Conservation (phyloP, 2,888 invertebrate species). For the Dasypogon diadema region DNA sequence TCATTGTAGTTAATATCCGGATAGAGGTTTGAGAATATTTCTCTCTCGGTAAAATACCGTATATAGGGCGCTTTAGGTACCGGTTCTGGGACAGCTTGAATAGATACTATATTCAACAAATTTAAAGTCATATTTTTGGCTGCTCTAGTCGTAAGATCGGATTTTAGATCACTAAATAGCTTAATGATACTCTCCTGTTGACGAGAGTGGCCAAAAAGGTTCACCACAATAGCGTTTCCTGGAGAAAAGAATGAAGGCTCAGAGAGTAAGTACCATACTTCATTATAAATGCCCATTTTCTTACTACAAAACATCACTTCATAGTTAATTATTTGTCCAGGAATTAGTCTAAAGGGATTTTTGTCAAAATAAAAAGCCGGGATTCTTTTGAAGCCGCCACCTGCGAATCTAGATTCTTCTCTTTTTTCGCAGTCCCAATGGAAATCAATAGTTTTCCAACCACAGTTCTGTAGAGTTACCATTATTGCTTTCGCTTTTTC, state of each 20-base stretch:
- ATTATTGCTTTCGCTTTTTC: neutral
- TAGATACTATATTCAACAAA: neutral
- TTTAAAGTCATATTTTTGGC: neutral
- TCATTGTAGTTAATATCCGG: conserved; percentile 39
- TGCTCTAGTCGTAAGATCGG: neutral
- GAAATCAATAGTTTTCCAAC: conserved; percentile 48
- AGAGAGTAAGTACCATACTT: conserved; percentile 46
- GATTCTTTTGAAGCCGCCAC: neutral
- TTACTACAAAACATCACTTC: conserved; percentile 45
- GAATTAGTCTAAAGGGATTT: conserved; percentile 36
- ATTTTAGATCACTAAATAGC: neutral
- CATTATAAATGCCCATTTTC: conserved; percentile 37
- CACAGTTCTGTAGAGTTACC: conserved; percentile 36
- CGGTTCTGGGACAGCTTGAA: conserved; percentile 9
- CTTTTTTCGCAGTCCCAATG: conserved; percentile 5
- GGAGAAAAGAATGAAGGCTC: neutral
- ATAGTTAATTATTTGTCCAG: neutral
- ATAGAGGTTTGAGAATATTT: conserved; percentile 47
- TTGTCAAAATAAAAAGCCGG: conserved; percentile 54
- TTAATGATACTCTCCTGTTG: neutral
- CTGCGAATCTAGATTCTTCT: neutral
- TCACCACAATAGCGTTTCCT: neutral
- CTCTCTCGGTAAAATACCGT: conserved; percentile 20
- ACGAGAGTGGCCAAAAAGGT: neutral
- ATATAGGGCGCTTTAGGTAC: conserved; percentile 21